Conservation (phyloP, 2,113 vertebrate genomes). For the Elanus axillaris region DNA sequence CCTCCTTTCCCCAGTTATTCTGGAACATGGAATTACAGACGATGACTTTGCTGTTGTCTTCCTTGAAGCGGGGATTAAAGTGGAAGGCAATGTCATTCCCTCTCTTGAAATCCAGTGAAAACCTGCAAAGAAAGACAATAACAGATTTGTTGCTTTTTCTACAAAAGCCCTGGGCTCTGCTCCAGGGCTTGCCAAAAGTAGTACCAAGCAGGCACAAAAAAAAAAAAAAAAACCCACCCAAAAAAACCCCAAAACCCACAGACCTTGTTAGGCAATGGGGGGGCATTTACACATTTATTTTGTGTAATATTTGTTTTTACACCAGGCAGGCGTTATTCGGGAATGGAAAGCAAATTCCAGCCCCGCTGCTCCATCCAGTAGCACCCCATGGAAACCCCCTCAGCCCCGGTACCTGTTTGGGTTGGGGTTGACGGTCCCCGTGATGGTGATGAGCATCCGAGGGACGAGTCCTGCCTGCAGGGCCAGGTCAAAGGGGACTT, state of each 20-base stretch:
- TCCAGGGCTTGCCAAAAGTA: background rate
- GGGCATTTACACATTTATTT: background rate
- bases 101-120: slow-evolving; percentile 69
- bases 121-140: background rate
- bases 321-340: background rate
- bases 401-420: slow-evolving; percentile 38
- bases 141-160: background rate
- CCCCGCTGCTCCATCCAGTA: background rate
- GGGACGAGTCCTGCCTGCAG: slow-evolving; percentile 60
- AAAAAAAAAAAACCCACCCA: no score
- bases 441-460: slow-evolving; percentile 67
- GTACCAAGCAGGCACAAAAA: background rate
- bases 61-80: slow-evolving; percentile 75
- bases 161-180: background rate
- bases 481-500: slow-evolving; percentile 63
- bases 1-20: slow-evolving; percentile 67
- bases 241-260: no score
- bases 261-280: fast-evolving
- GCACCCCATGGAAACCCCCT: background rate
- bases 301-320: background rate
- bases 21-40: slow-evolving; percentile 67
- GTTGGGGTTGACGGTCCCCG: slow-evolving; percentile 47
- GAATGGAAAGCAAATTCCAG: background rate
- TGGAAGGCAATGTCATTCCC: slow-evolving; percentile 72
- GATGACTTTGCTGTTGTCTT: slow-evolving; percentile 49